Evolutionary conservation across 2,797 vertebrate species (phyloP), one percentile per base, ranked within the genome.

Genomic region (Sebastes glaucus): DNA sequence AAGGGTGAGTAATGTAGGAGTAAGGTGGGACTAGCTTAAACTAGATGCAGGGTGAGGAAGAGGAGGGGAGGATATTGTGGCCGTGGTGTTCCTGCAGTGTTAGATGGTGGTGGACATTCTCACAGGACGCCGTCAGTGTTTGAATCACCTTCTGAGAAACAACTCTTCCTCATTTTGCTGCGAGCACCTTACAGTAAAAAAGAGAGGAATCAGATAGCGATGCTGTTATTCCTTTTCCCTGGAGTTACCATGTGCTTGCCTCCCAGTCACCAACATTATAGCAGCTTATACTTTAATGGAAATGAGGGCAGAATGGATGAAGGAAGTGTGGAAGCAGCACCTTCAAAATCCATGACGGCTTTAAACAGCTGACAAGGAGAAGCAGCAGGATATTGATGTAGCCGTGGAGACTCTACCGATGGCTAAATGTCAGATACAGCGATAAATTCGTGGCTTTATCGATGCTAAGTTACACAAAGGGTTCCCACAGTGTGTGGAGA

Each of bases 241-340:
- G 28, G 70, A 86, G 88, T 80, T 77, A 68, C 80, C 74, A 57
- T 62, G 61, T 61, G 57, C 77, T 71, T 20, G 70, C 77, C 76
- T 82, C 27, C 27, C 62, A 69, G 81, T 74, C 86, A 71, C 72
- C 28, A 68, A 73, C 67, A 81, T 11, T 20, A 49, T 20, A 61
- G 72, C 70, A 77, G 63, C 77, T 81, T 69, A 74, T 53, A 77
- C 85, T 84, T 78, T 84, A 76, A 81, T 82, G 78, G 71, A 78
- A 87, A 81, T 72, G 72, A 88, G 79, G 74, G 73, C 71, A 72
- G 11, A 78, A 71, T 88, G 78, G 86, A 81, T 84, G 85, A 65
- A 71, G 81, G 81, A 86, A 71, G 78, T 83, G 81, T 83, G 42
- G 72, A 88, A 84, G 63, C 74, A 69, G 80, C 81, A 78, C 77